Evolutionary conservation across 2,797 vertebrate genomes (phyloP).

Genomic region (Falco biarmicus): DNA sequence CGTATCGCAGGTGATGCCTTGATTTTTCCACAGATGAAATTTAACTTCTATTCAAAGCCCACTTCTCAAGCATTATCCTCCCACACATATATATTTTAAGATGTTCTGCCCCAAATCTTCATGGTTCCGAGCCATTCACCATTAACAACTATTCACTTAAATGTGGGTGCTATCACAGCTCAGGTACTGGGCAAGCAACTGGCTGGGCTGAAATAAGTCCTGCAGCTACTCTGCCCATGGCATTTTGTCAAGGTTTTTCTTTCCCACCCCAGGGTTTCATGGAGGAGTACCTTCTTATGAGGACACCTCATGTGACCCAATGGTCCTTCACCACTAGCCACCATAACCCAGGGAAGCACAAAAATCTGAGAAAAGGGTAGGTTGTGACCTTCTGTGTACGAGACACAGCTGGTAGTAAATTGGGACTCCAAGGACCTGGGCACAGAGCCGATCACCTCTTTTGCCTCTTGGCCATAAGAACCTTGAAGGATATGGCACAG

Average conservation of each 20-base stretch:
- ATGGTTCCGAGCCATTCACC: background rate
- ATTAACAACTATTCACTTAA: background rate
- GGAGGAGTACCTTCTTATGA: background rate
- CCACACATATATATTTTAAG: background rate
- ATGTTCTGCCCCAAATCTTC: background rate
- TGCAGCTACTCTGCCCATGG: rapidly evolving
- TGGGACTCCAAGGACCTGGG: rapidly evolving
- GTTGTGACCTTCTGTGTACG: background rate
- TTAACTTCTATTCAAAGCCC: background rate
- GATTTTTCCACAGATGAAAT: background rate
- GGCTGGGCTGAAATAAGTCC: background rate
- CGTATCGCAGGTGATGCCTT: rapidly evolving
- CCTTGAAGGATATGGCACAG: background rate
- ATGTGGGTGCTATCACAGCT: rapidly evolving
- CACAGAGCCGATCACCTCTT: rapidly evolving
- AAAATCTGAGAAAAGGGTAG: background rate
- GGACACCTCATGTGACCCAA: background rate
- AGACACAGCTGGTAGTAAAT: background rate
- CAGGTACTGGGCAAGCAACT: background rate
- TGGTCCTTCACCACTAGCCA: background rate
- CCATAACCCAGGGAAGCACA: rapidly evolving
- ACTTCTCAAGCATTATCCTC: background rate
- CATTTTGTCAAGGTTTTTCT: background rate
- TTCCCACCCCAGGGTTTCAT: background rate
- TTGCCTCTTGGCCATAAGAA: background rate